These are phyloP conservation scores for Lampropteryx suffumata DNA, from an alignment of 2,888 invertebrate species.

Conservation along the genomic window DNA sequence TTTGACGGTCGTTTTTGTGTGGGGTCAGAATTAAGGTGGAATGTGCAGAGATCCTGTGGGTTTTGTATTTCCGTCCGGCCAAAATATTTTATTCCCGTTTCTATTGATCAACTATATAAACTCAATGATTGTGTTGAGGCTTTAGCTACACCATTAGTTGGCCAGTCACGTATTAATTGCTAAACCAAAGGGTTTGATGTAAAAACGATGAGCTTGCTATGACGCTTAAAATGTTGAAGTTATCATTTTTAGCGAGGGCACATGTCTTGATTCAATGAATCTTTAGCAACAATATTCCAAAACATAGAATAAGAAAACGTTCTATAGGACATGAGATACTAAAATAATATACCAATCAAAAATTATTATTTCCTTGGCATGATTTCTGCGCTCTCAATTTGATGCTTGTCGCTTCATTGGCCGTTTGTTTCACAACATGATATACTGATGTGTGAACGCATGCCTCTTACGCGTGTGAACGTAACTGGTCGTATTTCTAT, in stretches of 20 bases:
- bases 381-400: slow-evolving; percentile 32
- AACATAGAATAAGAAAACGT: too few species aligned
- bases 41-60: too few species aligned
- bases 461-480: slow-evolving; percentile 7
- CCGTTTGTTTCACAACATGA: slow-evolving; percentile 31
- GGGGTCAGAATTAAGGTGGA: too few species aligned
- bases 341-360: slow-evolving; percentile 4
- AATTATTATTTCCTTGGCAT: slow-evolving; percentile 33
- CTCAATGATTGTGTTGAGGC: slow-evolving; percentile 28
- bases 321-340: too few species aligned
- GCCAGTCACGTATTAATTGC: slow-evolving; percentile 29
- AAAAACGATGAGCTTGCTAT: slow-evolving; percentile 17
- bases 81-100: background rate
- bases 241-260: slow-evolving; percentile 3
- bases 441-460: slow-evolving; percentile 27
- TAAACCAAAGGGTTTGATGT: slow-evolving; percentile 23
- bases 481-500: slow-evolving; percentile 2
- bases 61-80: background rate
- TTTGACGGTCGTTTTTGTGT: too few species aligned
- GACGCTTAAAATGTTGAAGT: background rate
- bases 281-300: background rate
- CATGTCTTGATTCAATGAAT: background rate
- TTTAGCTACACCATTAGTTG: slow-evolving; percentile 23
- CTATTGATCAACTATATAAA: slow-evolving; percentile 7
- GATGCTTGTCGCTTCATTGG: slow-evolving; percentile 36